These are phyloP conservation scores for Diacarnus erythraeanus DNA, from an alignment of 37 sponge, comb jelly and placozoan species.

Conservation along the genomic window DNA sequence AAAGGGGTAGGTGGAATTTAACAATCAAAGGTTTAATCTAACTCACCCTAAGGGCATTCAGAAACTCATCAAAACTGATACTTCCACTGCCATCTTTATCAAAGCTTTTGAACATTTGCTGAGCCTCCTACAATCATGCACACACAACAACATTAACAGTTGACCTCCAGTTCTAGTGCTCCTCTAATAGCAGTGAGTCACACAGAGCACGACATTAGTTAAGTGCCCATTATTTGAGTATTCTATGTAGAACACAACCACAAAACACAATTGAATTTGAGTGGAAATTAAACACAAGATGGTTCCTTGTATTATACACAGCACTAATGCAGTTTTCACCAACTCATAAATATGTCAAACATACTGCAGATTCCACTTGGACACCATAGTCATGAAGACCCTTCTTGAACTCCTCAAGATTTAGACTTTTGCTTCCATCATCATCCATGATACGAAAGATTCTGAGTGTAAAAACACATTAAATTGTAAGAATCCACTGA, in stretches of 20 bases:
- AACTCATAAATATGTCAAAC: no score
- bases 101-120: conserved; percentile 69
- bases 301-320: no score
- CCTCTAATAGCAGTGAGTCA: no score
- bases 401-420: conserved; percentile 88
- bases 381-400: conserved; percentile 89
- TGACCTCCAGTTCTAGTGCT: no score
- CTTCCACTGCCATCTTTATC: conserved; percentile 83
- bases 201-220: no score
- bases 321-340: no score
- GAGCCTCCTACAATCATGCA: conserved; percentile 69
- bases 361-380: conserved; percentile 43
- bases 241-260: no score
- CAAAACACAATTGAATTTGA: no score
- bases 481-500: background rate
- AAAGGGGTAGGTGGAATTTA: no score
- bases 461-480: conserved; percentile 34
- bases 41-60: conserved; percentile 84
- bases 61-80: conserved; percentile 94
- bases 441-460: conserved; percentile 97
- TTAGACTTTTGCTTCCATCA: conserved; percentile 83
- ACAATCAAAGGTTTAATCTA: background rate
- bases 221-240: no score
- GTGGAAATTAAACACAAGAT: no score
- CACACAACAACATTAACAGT: no score